Base-by-base conservation (phyloP, 1,140 invertebrate species). In the Drosophila kohkoa region DNA sequence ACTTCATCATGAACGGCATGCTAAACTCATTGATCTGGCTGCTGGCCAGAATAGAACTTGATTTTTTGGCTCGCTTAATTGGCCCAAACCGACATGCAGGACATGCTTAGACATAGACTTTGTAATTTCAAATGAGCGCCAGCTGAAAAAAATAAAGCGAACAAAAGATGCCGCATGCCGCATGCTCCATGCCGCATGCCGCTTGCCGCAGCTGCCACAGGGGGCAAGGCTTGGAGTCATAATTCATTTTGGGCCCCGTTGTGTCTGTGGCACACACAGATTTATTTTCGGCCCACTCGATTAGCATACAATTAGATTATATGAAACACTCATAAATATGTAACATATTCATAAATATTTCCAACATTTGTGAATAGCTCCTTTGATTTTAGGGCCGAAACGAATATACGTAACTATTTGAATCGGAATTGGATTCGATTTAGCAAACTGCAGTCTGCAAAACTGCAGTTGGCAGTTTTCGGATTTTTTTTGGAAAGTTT, bases 291-390 rank as follows among this genome's bases (percentile, higher is more conserved):
- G 60, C 60, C 76, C 54, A 41, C 62, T 41, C 72, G 83, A 87
- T 87, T 87, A 87, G 73, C 82, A 87, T 87, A 87, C 82, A 87
- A 87, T 87, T 87, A 87, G 82, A 88, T 55, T 45, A 32, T 60
- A 58, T 71, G 35, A 57, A 49, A 43, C 49, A 43, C 30, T 57
- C 55, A 45, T 41, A 58, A 58, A 20, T 58, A 81, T 72, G 35
- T 16, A 75, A 81, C 69, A 69, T 82, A 82, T 82, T 78, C 64
- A 70, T 82, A 58, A 46, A 66, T 52, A 46, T 35, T 60, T 45
- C 25, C 30, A 1, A 7, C 20, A 52, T 55, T 32, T 15, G 7
- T 76, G 60, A 49, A 63, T 69, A 58, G 55, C 65, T 55, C 59
- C 15, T 62, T 28, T 57, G 43, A 16, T 67, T 49, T 32, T n/a